Base-by-base conservation (phyloP, 2,888 invertebrate species). In the Notocelia uddmanniana region DNA sequence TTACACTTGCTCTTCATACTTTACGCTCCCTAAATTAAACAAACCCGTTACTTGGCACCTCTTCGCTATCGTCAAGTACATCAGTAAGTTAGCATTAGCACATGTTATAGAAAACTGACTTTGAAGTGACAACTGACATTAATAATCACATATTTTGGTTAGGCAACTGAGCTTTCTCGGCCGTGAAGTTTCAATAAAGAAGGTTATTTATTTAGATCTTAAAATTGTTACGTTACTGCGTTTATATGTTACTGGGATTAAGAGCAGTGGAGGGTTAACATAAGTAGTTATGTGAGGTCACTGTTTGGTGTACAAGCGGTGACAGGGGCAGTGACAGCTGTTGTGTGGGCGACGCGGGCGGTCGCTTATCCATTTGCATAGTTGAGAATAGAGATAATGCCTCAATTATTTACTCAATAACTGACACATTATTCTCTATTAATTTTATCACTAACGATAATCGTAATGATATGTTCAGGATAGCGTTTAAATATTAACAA, bases 11-110 rank as follows among this genome's bases (percentile, higher is more conserved):
- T 70, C 63, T 78, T 69, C 74, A 79, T 74, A 78, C 78, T 77
- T 76, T 69, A 72, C 74, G 69, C 74, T 81, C 76, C 76, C 74
- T 77, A 77, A 75, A 76, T 37, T 50, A 68, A 41, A 69, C 41
- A 68, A 52, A 59, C 57, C 37, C 54, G 45, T 63, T 75, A 72
- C 60, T 80, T 73, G 81, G 81, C 81, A 84, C 80, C 81, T 80
- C 83, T 79, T 79, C 75, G 74, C 76, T 87, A 87, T 86, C 87
- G 77, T 75, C 76, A 81, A 83, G 82, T 82, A 80, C 80, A 88
- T 88, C 89, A 83, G 84, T 85, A 84, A 86, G 84, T 82, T 78
- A 76, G 75, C 84, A 85, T 82, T 78, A 76, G 75, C 84, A 85
- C 85, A 86, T 81, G 81, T 82, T 83, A 31, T 81, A 80, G 80